phyloP scores from a whole-genome alignment of 2,797 vertebrate species.

The Lagodon rhomboides region DNA sequence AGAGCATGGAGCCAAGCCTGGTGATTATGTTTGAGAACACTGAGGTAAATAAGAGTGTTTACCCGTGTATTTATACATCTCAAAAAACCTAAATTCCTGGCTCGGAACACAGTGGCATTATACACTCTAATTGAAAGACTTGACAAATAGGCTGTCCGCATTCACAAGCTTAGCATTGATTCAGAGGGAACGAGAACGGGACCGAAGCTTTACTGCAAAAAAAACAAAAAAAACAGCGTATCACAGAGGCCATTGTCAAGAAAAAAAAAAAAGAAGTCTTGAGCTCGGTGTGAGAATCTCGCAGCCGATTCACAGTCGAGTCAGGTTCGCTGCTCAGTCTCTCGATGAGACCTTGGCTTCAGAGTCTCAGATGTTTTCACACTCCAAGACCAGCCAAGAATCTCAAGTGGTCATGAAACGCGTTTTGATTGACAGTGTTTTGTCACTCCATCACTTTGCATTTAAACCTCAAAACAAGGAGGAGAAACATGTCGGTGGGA shows the following conservation, averaged over 20 bases:
- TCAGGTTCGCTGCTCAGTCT: slow-evolving; percentile 72
- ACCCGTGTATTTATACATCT: slow-evolving; percentile 74
- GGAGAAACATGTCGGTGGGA: slow-evolving; percentile 36
- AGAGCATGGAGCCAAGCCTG: slow-evolving; percentile 67
- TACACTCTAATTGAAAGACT: slow-evolving; percentile 74
- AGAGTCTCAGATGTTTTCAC: slow-evolving; percentile 72
- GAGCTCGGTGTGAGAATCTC: slow-evolving; percentile 49
- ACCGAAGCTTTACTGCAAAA: slow-evolving; percentile 43
- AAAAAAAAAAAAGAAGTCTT: slow-evolving; percentile 35
- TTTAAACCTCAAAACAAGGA: slow-evolving; percentile 65
- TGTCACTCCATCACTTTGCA: slow-evolving; percentile 76
- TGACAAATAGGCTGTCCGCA: slow-evolving; percentile 70
- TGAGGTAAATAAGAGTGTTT: slow-evolving; percentile 76
- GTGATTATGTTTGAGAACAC: slow-evolving; percentile 76
- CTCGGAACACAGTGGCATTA: slow-evolving; percentile 58
- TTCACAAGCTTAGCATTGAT: slow-evolving; percentile 69
- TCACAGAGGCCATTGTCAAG: slow-evolving; percentile 49
- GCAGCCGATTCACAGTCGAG: slow-evolving; percentile 69
- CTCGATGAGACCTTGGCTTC: slow-evolving; percentile 67
- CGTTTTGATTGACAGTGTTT: slow-evolving; percentile 81
- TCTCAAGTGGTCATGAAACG: slow-evolving; percentile 79
- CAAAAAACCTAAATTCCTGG: slow-evolving; percentile 67
- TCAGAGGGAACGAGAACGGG: slow-evolving; percentile 39
- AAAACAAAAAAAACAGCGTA: slow-evolving; percentile 32
- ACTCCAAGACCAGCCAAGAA: slow-evolving; percentile 68